phyloP scores from a whole-genome alignment of 1,140 invertebrate species.

The Drosophila arawakana region DNA sequence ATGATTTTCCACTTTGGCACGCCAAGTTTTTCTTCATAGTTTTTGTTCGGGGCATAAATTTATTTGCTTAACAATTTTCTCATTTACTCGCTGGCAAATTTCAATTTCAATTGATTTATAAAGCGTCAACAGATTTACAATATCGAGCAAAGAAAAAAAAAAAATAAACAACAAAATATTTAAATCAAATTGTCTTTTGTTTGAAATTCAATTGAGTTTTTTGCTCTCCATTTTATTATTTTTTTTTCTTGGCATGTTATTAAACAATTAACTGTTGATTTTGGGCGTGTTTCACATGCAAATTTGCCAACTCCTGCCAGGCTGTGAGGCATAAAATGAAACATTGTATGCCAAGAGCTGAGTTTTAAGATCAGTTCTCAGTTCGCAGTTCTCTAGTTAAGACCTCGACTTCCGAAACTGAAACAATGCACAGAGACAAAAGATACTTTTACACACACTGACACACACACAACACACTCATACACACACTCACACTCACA shows the following conservation, averaged over 20 bases:
- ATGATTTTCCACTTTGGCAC: conserved; percentile 82
- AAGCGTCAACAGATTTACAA: conserved; percentile 73
- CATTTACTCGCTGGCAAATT: conserved; percentile 55
- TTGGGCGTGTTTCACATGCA: conserved; percentile 58
- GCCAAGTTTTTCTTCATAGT: conserved; percentile 67
- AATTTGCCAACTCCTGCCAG: conserved; percentile 41
- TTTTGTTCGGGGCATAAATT: conserved; percentile 59
- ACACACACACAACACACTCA: conserved; percentile 43
- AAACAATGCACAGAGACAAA: conserved; percentile 43
- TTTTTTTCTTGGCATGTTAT: conserved; percentile 54
- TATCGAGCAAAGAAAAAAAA: conserved; percentile 16
- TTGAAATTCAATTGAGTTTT: conserved; percentile 22
- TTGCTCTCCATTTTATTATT: conserved; percentile 14
- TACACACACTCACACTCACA: conserved; percentile 39
- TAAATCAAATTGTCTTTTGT: conserved; percentile 32
- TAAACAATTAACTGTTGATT: conserved; percentile 71
- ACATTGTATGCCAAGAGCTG: conserved; percentile 4
- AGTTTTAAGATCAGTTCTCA: conserved; percentile 21
- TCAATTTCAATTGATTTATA: conserved; percentile 79
- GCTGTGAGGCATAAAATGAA: conserved; percentile 30
- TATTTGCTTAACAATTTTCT: conserved; percentile 63
- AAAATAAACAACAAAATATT: conserved; percentile 2
- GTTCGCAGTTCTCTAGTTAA: conserved; percentile 30
- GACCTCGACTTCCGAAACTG: conserved; percentile 55
- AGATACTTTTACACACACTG: conserved; percentile 66